These are phyloP conservation scores for Amphipyra tragopoginis DNA, from an alignment of 2,888 invertebrate genomes.

Conservation along the genomic window DNA sequence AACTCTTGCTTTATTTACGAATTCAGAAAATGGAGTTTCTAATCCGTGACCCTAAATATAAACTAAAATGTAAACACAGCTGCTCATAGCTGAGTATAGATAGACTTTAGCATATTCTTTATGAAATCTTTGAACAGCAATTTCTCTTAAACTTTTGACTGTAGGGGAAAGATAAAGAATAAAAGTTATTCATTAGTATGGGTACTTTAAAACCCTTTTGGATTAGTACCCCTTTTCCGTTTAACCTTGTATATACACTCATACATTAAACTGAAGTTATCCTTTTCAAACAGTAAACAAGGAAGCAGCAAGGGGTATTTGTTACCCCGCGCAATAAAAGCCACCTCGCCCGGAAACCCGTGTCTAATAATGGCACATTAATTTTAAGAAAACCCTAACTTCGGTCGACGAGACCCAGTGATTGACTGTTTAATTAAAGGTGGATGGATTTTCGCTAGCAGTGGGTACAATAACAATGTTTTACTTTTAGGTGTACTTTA, in stretches of 20 bases:
- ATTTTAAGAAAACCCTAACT: constrained; percentile 55
- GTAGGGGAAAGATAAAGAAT: too few species aligned
- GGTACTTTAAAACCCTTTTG: too few species aligned
- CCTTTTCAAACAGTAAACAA: constrained; percentile 44
- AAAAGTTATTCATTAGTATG: too few species aligned
- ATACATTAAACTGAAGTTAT: constrained; percentile 21
- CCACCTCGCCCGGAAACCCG: constrained; percentile 40
- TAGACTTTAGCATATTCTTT: too few species aligned
- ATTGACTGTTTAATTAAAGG: constrained; percentile 61
- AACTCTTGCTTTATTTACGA: too few species aligned
- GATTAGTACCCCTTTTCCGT: too few species aligned
- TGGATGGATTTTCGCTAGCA: constrained; percentile 10
- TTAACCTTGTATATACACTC: neutral
- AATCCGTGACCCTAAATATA: too few species aligned
- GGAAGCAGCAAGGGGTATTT: constrained; percentile 44
- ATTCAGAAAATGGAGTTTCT: too few species aligned
- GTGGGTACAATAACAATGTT: neutral
- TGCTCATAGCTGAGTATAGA: too few species aligned
- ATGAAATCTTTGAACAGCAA: too few species aligned
- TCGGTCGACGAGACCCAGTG: constrained; percentile 23
- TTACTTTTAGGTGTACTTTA: neutral
- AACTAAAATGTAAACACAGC: too few species aligned
- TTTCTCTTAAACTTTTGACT: too few species aligned
- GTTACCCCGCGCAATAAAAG: constrained; percentile 49
- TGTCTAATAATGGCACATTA: constrained; percentile 54